phyloP scores from a whole-genome alignment of 2,797 vertebrate genomes.

The Neomorphus geoffroyi region DNA sequence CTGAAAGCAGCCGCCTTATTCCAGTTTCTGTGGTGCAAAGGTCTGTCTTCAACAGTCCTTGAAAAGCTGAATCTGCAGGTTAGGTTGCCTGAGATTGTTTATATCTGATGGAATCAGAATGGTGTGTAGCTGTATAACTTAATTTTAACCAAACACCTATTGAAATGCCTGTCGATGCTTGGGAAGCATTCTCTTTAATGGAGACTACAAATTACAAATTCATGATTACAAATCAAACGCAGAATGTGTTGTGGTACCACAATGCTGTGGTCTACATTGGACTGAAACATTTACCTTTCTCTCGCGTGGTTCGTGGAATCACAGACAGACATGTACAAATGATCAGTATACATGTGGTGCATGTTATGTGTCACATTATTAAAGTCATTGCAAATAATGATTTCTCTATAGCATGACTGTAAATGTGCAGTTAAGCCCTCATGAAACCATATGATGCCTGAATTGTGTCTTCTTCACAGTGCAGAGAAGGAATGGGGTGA shows the following conservation, averaged over 20 bases:
- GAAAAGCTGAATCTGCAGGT: not conserved
- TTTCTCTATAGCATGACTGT: not conserved
- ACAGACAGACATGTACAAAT: too few species aligned
- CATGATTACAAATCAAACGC: not conserved
- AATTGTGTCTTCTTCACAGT: slow-evolving; percentile 70
- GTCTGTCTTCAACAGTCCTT: not conserved
- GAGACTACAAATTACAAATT: too few species aligned
- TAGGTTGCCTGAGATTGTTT: not conserved
- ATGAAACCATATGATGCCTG: not conserved
- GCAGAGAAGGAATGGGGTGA: slow-evolving; percentile 99
- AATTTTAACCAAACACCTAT: not conserved
- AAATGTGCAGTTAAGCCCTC: not conserved
- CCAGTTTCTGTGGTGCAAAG: not conserved
- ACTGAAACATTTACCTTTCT: not conserved
- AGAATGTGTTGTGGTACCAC: not conserved
- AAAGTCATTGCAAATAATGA: not conserved
- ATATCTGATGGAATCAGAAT: not conserved
- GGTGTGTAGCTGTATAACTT: not conserved
- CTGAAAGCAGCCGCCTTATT: not conserved
- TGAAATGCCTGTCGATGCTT: not conserved
- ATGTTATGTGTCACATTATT: rapidly evolving
- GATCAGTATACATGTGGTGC: rapidly evolving
- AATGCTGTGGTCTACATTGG: not conserved
- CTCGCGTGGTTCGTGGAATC: rapidly evolving
- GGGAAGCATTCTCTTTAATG: not conserved